These are phyloP conservation scores for Notolepis coatsorum DNA, from an alignment of 2,797 vertebrate genomes.

Conservation along the genomic window DNA sequence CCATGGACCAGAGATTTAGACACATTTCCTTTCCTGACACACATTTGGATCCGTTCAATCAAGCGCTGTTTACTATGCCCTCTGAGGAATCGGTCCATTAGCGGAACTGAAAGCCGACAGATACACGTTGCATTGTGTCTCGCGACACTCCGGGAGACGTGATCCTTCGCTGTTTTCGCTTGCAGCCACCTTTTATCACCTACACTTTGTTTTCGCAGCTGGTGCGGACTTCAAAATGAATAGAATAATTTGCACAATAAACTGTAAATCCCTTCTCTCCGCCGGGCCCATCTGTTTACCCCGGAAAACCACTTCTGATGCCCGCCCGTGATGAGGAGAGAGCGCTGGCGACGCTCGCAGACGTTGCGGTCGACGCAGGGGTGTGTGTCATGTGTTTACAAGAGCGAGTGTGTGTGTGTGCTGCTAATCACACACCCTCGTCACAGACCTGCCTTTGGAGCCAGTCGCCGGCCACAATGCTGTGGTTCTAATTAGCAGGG, in stretches of 20 bases:
- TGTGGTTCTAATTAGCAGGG: slow-evolving; percentile 77
- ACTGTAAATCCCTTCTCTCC: slow-evolving; percentile 56
- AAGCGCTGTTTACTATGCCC: slow-evolving; percentile 12
- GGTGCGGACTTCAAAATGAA: slow-evolving; percentile 66
- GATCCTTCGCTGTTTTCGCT: slow-evolving; percentile 48
- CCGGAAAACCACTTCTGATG: slow-evolving; percentile 78
- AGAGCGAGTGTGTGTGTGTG: slow-evolving; percentile 68
- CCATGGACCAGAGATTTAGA: neutral
- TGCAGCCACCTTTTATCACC: slow-evolving; percentile 58
- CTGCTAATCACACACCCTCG: slow-evolving; percentile 78
- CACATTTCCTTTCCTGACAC: slow-evolving; percentile 20
- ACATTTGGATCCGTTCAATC: slow-evolving; percentile 38
- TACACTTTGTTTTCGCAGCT: slow-evolving; percentile 64
- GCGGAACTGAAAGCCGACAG: slow-evolving; percentile 17
- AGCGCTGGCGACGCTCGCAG: slow-evolving; percentile 61
- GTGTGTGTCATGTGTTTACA: slow-evolving; percentile 79
- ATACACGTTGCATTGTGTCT: slow-evolving; percentile 33
- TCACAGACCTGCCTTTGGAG: slow-evolving; percentile 76
- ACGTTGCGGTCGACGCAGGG: slow-evolving; percentile 72
- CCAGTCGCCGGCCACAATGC: slow-evolving; percentile 67
- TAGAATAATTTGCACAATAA: slow-evolving; percentile 66
- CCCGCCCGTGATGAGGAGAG: slow-evolving; percentile 72
- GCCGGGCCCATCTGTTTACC: slow-evolving; percentile 60
- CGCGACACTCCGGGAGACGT: neutral
- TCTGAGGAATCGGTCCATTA: slow-evolving; percentile 23